phyloP scores from a whole-genome alignment of 30 jellyfish, hydroid and myxozoan species.

The Chrysaora quinquecirrha region DNA sequence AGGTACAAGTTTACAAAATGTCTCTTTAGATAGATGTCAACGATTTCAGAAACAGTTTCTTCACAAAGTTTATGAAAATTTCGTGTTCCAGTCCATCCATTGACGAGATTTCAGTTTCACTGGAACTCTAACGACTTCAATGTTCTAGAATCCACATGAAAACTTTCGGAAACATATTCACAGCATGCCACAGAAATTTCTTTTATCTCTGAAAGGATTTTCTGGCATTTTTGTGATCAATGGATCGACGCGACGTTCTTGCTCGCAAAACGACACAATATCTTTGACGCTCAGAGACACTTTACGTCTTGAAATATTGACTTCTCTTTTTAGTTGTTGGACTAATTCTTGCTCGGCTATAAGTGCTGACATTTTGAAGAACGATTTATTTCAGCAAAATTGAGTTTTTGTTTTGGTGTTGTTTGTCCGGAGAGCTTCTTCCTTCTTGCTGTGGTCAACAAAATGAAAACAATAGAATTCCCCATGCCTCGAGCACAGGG shows the following conservation, averaged over 20 bases:
- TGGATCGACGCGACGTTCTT: neutral
- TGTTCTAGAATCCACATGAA: no score
- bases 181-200: neutral
- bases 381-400: neutral
- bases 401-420: neutral
- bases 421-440: no score
- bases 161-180: neutral
- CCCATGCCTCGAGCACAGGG: no score
- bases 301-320: slow-evolving; percentile 10
- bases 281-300: neutral
- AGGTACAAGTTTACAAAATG: no score
- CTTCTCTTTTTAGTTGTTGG: slow-evolving; percentile 41
- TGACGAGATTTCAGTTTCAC: no score
- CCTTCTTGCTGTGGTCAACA: no score
- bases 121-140: no score
- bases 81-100: no score
- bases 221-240: neutral
- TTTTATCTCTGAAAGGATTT: neutral
- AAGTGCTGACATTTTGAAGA: neutral
- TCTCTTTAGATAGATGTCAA: no score
- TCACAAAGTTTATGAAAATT: no score
- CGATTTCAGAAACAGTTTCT: no score
- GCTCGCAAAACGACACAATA: neutral
- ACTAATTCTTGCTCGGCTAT: neutral
- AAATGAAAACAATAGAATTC: no score